phyloP scores from a whole-genome alignment of 2,113 vertebrate genomes.

The Syngnathoides biaculeatus region DNA sequence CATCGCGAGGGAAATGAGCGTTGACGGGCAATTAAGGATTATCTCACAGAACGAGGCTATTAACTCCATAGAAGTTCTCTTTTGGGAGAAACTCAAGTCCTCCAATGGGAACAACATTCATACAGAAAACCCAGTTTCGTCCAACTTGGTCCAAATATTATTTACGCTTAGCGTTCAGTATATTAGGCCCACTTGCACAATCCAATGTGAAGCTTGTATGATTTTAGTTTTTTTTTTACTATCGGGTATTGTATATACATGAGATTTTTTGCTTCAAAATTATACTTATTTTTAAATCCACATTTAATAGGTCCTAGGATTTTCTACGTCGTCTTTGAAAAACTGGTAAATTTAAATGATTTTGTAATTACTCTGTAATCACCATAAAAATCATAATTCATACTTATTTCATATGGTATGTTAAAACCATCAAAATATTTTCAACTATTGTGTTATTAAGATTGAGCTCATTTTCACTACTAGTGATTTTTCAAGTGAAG shows the following conservation, averaged over 20 bases:
- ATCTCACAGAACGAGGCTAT: constrained; percentile 14
- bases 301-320: background rate
- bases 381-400: background rate
- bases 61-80: constrained; percentile 5
- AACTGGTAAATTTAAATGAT: no score
- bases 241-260: no score
- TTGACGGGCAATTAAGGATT: constrained; percentile 18
- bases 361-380: no score
- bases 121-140: background rate
- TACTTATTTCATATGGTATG: background rate
- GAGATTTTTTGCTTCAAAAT: no score
- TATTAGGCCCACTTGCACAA: no score
- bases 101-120: background rate
- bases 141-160: background rate
- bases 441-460: background rate
- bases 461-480: no score
- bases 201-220: no score
- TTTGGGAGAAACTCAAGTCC: background rate
- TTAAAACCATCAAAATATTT: background rate
- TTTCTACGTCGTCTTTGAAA: background rate
- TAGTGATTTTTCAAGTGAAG: no score
- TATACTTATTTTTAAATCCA: background rate
- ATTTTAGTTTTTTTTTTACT: no score
- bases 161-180: background rate
- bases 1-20: constrained; percentile 21